phyloP scores from a whole-genome alignment of 2,888 invertebrate species.

The Trachelus stipa region DNA sequence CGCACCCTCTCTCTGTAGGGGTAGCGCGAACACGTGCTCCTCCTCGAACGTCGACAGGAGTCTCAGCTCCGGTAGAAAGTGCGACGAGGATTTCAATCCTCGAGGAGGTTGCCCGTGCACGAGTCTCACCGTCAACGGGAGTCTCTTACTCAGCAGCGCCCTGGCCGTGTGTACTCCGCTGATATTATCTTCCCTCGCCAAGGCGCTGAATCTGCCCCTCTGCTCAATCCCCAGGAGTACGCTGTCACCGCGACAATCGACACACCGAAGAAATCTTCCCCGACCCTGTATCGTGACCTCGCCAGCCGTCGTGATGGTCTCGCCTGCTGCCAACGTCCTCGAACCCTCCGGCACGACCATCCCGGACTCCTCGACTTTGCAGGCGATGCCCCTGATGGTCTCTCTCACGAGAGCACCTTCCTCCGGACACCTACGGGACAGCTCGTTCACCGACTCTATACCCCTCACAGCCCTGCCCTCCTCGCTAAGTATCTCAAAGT shows the following conservation, averaged over 20 bases:
- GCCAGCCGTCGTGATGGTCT: constrained; percentile 83
- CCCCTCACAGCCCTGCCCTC: constrained; percentile 92
- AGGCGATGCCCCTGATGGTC: constrained; percentile 76
- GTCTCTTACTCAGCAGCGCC: constrained; percentile 87
- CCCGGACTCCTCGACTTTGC: constrained; percentile 66
- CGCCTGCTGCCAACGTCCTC: constrained; percentile 83
- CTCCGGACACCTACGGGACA: constrained; percentile 80
- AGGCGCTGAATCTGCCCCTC: constrained; percentile 90
- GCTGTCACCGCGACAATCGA: constrained; percentile 86
- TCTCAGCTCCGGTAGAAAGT: constrained; percentile 87
- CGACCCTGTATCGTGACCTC: constrained; percentile 76
- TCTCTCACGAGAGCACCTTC: constrained; percentile 85
- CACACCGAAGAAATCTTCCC: constrained; percentile 87
- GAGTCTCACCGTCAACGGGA: constrained; percentile 92
- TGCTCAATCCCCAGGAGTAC: constrained; percentile 87
- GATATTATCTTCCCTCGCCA: constrained; percentile 93
- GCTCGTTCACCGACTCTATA: constrained; percentile 87
- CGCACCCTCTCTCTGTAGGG: constrained; percentile 81
- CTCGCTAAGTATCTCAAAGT: constrained; percentile 93
- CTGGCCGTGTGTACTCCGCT: constrained; percentile 94
- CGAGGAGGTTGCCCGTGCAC: constrained; percentile 91
- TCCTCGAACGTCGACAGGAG: constrained; percentile 87
- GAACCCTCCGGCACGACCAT: constrained; percentile 76
- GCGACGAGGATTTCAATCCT: constrained; percentile 83
- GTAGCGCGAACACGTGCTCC: constrained; percentile 86